Conservation (phyloP, 2,113 vertebrate genomes). For the Actinemys pallida region DNA sequence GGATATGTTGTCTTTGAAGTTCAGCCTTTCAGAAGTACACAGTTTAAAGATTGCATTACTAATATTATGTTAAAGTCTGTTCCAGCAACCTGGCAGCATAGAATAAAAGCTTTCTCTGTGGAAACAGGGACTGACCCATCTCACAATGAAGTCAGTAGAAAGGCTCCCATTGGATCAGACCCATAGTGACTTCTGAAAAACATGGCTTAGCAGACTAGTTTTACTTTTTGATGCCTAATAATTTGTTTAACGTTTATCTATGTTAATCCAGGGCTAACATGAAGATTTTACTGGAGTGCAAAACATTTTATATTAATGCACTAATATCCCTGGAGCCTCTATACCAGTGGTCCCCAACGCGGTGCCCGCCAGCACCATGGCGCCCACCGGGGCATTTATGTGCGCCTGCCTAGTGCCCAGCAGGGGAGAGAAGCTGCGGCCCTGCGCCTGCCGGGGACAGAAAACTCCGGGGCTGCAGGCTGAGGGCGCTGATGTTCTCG, state of each 20-base stretch:
- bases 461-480: no score
- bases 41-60: background rate
- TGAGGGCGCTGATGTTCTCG: no score
- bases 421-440: no score
- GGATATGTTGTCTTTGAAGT: background rate
- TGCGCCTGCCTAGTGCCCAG: no score
- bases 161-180: background rate
- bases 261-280: background rate
- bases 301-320: slow-evolving; percentile 3
- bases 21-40: background rate
- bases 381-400: no score
- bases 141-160: background rate
- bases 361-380: no score
- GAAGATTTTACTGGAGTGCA: background rate
- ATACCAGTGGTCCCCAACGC: background rate
- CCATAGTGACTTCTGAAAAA: background rate
- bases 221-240: background rate
- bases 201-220: background rate
- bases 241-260: background rate
- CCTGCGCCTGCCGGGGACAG: no score
- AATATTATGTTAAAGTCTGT: background rate
- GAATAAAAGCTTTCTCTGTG: background rate
- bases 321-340: background rate
- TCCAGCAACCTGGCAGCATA: background rate
- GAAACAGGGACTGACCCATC: background rate